A percentile compares a stretch with the other conserved stretches of the same genome.
These are phyloP conservation scores for Sebastes kiyomatsui DNA, from an alignment of 2,797 vertebrate species.

Conservation along the genomic window DNA sequence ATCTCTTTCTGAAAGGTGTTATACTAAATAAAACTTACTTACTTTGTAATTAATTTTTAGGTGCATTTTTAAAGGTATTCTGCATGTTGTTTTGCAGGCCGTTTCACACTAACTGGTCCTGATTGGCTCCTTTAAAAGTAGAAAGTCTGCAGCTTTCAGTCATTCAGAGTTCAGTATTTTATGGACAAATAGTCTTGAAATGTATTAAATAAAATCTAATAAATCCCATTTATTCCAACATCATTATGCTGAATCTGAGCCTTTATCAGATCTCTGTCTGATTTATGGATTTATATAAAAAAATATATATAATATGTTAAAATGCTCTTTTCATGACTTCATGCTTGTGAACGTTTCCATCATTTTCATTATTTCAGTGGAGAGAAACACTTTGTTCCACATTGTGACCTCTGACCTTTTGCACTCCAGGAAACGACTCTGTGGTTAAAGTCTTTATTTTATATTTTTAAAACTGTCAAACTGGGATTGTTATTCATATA, in stretches of 20 bases:
- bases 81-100: background rate
- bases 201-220: background rate
- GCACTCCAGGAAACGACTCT: background rate
- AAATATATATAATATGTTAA: background rate
- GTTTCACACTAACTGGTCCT: background rate
- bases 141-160: background rate
- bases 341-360: background rate
- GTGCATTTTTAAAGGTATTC: background rate
- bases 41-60: background rate
- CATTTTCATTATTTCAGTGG: background rate
- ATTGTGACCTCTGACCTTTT: constrained; percentile 50
- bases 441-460: background rate
- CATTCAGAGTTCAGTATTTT: background rate
- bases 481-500: background rate
- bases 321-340: background rate
- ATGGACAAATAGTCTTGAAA: background rate
- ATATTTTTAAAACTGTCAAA: background rate
- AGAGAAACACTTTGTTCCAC: background rate
- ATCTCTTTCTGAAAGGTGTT: too few species aligned
- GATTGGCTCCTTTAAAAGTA: background rate
- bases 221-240: background rate
- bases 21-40: too few species aligned
- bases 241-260: background rate
- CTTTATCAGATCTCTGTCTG: background rate
- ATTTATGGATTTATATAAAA: background rate